Percentiles rank a stretch among this genome's conserved stretches.
Conservation (phyloP, 2,888 invertebrate species). For the Meiosimyza platycephala region DNA sequence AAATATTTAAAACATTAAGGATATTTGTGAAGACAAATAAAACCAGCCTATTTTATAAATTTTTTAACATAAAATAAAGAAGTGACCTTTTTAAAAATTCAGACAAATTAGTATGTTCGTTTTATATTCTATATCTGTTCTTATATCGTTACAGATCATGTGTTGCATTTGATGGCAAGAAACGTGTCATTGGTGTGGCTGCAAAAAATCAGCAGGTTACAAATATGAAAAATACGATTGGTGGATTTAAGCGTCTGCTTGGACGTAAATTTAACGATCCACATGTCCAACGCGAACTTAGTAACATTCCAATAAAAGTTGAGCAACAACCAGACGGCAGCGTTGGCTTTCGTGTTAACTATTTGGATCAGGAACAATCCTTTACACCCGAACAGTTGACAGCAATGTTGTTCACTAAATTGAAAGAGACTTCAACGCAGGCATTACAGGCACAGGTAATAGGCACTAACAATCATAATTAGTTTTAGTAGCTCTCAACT, state of each 20-base stretch:
- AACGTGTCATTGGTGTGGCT: conserved; percentile 93
- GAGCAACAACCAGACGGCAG: conserved; percentile 81
- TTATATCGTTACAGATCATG: conserved; percentile 79
- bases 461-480: neutral
- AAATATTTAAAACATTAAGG: too few species aligned
- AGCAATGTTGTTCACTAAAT: conserved; percentile 96
- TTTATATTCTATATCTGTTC: conserved; percentile 13
- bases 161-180: conserved; percentile 93
- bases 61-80: too few species aligned
- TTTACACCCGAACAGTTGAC: conserved; percentile 95
- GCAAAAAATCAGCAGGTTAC: conserved; percentile 97
- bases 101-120: conserved; percentile 13
- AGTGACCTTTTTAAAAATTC: too few species aligned
- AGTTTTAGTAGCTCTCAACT: neutral
- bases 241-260: conserved; percentile 91
- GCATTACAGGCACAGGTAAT: conserved; percentile 83
- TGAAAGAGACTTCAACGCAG: conserved; percentile 89
- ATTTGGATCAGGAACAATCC: conserved; percentile 85
- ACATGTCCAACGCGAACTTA: conserved; percentile 84
- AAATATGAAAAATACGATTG: conserved; percentile 96
- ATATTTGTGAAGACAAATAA: conserved; percentile 13
- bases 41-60: too few species aligned
- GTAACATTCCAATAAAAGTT: conserved; percentile 82
- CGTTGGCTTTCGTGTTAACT: conserved; percentile 89
- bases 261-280: conserved; percentile 93